Conservation (phyloP, 2,113 vertebrate genomes). For the Castor canadensis region DNA sequence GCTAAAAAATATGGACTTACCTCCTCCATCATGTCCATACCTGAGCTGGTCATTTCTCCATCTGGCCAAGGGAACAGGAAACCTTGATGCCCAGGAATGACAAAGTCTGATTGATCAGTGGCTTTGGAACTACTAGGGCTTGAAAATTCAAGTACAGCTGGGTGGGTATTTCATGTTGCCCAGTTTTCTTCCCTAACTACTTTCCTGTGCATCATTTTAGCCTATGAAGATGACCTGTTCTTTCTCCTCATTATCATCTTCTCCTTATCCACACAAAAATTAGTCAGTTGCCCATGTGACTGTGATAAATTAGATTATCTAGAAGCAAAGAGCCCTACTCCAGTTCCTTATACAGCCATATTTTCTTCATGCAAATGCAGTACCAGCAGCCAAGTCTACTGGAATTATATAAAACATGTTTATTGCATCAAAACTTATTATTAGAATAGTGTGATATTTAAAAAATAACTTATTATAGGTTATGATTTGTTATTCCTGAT, state of each 20-base stretch:
- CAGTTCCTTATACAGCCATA: not conserved
- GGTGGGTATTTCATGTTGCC: not conserved
- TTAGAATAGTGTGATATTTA: not conserved
- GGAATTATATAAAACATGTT: not conserved
- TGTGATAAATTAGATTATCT: not conserved
- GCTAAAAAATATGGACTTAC: not conserved
- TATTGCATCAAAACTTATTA: not conserved
- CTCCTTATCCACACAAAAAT: not conserved
- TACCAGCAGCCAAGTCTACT: not conserved
- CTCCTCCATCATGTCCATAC: not conserved
- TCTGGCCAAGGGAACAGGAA: not conserved
- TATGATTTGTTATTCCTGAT: not conserved
- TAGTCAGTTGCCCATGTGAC: not conserved
- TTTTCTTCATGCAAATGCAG: not conserved
- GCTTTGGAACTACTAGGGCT: not conserved
- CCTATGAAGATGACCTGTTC: not conserved
- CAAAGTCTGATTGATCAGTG: not conserved
- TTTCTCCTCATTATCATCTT: not conserved
- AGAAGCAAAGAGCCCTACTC: not conserved
- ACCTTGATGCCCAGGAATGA: not conserved
- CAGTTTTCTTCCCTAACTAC: not conserved
- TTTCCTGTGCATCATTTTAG: not conserved
- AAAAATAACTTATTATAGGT: not conserved
- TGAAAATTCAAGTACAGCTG: not conserved
- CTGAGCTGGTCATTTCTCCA: not conserved